These are phyloP conservation scores for Nansenia antarctica DNA, from an alignment of 2,113 vertebrate genomes.

Conservation along the genomic window DNA sequence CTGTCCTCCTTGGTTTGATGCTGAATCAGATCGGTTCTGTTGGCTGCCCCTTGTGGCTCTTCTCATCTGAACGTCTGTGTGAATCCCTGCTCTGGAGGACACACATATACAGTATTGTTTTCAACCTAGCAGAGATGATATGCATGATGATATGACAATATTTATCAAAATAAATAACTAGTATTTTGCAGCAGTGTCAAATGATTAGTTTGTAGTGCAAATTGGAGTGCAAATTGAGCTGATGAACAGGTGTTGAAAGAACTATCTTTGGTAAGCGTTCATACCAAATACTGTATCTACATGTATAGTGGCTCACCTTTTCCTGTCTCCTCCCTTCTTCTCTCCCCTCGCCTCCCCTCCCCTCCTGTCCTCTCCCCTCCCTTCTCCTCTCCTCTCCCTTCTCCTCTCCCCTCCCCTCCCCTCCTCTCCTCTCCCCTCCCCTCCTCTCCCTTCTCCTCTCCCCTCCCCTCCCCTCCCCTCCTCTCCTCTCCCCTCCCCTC, in stretches of 20 bases:
- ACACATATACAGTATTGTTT: no score
- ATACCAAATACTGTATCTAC: no score
- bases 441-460: not conserved
- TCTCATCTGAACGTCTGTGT: not conserved
- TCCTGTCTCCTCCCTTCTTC: not conserved
- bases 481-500: not conserved
- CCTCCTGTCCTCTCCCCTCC: not conserved
- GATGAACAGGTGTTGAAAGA: no score
- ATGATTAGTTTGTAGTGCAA: no score
- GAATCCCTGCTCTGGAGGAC: not conserved
- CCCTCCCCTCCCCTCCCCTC: not conserved
- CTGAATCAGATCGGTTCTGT: slow-evolving; percentile 45
- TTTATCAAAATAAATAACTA: no score
- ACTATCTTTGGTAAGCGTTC: no score
- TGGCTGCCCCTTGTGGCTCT: slow-evolving; percentile 35
- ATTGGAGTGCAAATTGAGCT: no score
- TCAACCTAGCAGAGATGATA: no score
- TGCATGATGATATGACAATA: no score
- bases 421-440: not conserved
- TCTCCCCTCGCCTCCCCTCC: not conserved
- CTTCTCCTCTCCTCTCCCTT: not conserved
- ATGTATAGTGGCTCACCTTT: no score
- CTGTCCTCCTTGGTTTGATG: slow-evolving; percentile 44
- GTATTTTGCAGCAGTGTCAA: no score
- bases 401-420: not conserved